phyloP scores from a whole-genome alignment of 2,888 invertebrate genomes.

The Drosophila koepferae region DNA sequence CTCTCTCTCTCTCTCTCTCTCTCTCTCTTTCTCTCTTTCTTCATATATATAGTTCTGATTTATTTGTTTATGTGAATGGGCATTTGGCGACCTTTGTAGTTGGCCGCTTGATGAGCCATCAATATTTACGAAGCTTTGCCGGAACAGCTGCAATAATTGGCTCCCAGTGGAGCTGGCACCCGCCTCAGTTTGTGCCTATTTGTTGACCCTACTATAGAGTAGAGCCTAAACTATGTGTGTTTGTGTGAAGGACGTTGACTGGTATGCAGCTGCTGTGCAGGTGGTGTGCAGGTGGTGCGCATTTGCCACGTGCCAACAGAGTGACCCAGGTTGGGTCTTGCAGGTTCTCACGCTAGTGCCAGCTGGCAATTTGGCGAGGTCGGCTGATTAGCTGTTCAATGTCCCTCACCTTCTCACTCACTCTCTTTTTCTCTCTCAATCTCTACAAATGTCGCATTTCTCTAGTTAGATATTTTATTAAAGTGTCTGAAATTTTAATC shows the following conservation, averaged over 20 bases:
- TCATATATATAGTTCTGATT: not conserved
- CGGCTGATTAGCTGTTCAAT: slow-evolving; percentile 4
- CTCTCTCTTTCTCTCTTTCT: not conserved
- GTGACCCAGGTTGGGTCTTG: not conserved
- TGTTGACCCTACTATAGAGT: slow-evolving; percentile 7
- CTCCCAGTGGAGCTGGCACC: not conserved
- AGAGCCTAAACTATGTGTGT: not conserved
- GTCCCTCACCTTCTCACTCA: not conserved
- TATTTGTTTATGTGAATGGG: slow-evolving; percentile 3
- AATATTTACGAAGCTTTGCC: slow-evolving; percentile 47
- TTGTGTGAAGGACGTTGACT: slow-evolving; percentile 1
- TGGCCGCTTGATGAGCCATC: slow-evolving; percentile 32
- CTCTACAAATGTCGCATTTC: not conserved
- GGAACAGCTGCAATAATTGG: slow-evolving; percentile 9
- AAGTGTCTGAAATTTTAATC: slow-evolving; percentile 5
- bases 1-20: too few species aligned
- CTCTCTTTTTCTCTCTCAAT: not conserved
- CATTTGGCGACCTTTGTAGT: not conserved
- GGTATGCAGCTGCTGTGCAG: not conserved
- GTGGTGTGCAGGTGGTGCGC: not conserved
- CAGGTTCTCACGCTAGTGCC: slow-evolving; percentile 32
- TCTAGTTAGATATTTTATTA: slow-evolving; percentile 5
- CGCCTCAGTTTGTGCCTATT: not conserved
- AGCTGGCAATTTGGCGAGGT: slow-evolving; percentile 31
- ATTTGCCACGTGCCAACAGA: slow-evolving; percentile 7